Base-by-base conservation (phyloP, 2,113 vertebrate genomes). In the Jaculus jaculus region DNA sequence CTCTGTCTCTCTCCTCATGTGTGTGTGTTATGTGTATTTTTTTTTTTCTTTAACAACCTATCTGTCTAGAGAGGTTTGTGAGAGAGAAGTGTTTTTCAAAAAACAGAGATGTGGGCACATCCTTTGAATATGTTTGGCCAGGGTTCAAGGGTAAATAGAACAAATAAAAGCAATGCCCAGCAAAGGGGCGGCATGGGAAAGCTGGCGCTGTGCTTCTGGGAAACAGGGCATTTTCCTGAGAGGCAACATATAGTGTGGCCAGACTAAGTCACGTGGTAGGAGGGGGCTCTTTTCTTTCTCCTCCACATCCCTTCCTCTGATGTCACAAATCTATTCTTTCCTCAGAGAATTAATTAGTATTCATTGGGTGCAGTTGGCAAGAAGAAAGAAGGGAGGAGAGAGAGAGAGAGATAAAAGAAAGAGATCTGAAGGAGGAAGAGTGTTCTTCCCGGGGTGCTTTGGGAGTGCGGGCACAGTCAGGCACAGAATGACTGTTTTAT, bases 321-420 rank as follows among this genome's bases (percentile, higher is more conserved):
- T 98, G 98, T 98, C 98, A 97, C 97, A 81, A 39, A 91, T 90
- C 97, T 96, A 81, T 97, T 98, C 97, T 98, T 96, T 80, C n/a
- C 90, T 75, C 68, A 65, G 91, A 97, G 97, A 96, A 96, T 97
- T 94, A 94, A 98, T 98, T 98, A 97, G 87, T 97, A 93, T 98
- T 98, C 96, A 92, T n/a, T 61, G 82, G 89, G 96, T 95, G 93
- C 82, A 95, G 96, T 87, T 92, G 90, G 96, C 96, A 87, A 87
- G 71, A 86, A 73, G 68, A 71, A 82, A 87, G 30, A 86, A 89
- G 39, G 58, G 86, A 74, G 78, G 82, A 1, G 82, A 88, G 34
- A n/a, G 75, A 82, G 95, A n/a, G 84, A 21, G 87, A 30, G 51
- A 66, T 77, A 81, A 63, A n/a, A 7, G 54, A 66, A 21, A 66